phyloP scores from a whole-genome alignment of 1,140 invertebrate genomes.

The Agrilus planipennis region DNA sequence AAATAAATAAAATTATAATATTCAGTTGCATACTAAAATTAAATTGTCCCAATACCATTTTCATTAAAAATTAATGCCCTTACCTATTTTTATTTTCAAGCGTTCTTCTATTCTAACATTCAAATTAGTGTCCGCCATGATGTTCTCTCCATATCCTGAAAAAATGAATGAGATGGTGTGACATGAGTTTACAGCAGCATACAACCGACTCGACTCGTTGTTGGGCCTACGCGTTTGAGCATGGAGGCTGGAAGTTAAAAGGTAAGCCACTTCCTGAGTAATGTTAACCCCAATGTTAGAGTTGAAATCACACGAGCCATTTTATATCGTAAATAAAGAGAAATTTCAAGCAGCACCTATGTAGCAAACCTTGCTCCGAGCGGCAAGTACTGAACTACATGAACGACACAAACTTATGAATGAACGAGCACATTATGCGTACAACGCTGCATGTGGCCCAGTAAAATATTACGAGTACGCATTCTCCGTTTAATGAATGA shows the following conservation, averaged over 20 bases:
- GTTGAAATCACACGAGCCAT: too few relatives aligned
- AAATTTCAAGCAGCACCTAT: too few relatives aligned
- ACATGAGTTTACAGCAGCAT: slow-evolving; percentile 13
- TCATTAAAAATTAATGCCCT: slow-evolving; percentile 26
- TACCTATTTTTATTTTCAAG: slow-evolving; percentile 80
- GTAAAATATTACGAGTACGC: slow-evolving; percentile 15
- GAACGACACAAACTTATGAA: slow-evolving; percentile 11
- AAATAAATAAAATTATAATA: background rate
- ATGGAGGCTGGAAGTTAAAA: slow-evolving; percentile 9
- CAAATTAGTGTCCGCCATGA: slow-evolving; percentile 74
- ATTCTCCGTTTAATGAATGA: slow-evolving; percentile 12
- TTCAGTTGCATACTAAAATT: too few relatives aligned
- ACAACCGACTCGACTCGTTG: slow-evolving; percentile 2
- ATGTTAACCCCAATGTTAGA: too few relatives aligned
- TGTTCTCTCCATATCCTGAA: slow-evolving; percentile 41
- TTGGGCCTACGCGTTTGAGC: slow-evolving; percentile 6
- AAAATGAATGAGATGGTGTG: slow-evolving; percentile 23
- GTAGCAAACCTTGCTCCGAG: too few relatives aligned
- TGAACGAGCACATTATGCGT: slow-evolving; percentile 11
- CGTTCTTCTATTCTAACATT: slow-evolving; percentile 76
- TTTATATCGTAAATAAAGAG: too few relatives aligned
- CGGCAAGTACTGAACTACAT: too few relatives aligned
- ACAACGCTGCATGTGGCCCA: slow-evolving; percentile 15
- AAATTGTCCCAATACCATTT: background rate
- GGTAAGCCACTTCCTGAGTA: slow-evolving; percentile 14